These are phyloP conservation scores for Tenrec ecaudatus DNA, from an alignment of 2,113 vertebrate genomes.

Conservation along the genomic window DNA sequence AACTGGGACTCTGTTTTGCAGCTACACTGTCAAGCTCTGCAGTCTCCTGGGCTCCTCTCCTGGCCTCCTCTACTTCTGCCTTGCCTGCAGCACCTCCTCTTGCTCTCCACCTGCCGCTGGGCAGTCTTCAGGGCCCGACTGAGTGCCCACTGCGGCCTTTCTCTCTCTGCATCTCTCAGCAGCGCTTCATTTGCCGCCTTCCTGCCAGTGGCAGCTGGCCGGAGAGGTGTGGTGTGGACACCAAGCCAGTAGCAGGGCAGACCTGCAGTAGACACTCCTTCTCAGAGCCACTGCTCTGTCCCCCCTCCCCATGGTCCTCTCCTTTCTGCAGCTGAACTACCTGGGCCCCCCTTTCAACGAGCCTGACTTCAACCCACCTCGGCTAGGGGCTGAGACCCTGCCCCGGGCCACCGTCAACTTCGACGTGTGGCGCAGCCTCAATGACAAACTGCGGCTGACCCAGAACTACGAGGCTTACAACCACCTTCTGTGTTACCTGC, in stretches of 20 bases:
- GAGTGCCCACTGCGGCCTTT: neutral
- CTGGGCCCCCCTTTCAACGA: constrained; percentile 97
- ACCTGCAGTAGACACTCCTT: neutral
- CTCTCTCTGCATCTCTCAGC: constrained; percentile 42
- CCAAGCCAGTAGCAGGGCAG: constrained; percentile 33
- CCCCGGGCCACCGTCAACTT: constrained; percentile 96
- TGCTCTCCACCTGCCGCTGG: constrained; percentile 50
- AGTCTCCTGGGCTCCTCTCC: constrained; percentile 59
- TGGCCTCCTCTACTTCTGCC: constrained; percentile 65
- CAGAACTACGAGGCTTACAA: constrained; percentile 98
- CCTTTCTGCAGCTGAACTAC: constrained; percentile 92
- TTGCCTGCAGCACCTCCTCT: constrained; percentile 56
- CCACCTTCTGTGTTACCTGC: constrained; percentile 94
- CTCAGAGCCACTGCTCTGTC: neutral
- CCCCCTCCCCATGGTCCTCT: constrained; percentile 69
- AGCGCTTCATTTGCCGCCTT: constrained; percentile 46
- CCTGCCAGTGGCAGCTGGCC: neutral
- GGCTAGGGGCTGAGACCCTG: constrained; percentile 92
- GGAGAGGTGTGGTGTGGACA: constrained; percentile 22
- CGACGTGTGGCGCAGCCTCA: constrained; percentile 95
- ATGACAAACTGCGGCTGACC: constrained; percentile 94
- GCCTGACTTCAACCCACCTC: constrained; percentile 96
- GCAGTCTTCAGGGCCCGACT: neutral
- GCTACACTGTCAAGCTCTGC: constrained; percentile 37
- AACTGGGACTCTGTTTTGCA: constrained; percentile 61